Percentiles rank a stretch among this genome's conserved stretches.
These are phyloP conservation scores for Anodontia alba DNA, from an alignment of 2,888 invertebrate species.

Conservation along the genomic window DNA sequence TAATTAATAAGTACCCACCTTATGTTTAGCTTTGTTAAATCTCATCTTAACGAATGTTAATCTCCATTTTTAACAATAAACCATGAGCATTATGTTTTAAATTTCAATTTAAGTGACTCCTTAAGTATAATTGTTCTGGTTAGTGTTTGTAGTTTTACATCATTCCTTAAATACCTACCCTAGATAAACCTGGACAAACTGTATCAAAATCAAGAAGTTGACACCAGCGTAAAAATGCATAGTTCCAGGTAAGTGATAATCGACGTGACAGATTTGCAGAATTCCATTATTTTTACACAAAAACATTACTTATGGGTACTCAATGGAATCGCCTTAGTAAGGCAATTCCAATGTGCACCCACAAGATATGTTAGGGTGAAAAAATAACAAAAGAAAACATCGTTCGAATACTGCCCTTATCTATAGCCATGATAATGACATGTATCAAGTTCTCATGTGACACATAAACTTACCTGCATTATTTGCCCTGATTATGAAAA, in stretches of 20 bases:
- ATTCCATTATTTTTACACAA: no score
- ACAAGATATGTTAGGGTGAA: no score
- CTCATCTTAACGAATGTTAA: neutral
- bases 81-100: no score
- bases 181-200: neutral
- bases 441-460: neutral
- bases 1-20: neutral
- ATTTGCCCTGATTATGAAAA: neutral
- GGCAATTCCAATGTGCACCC: no score
- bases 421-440: neutral
- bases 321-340: no score
- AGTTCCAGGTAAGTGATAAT: no score
- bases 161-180: conserved; percentile 11
- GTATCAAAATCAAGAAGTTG: neutral
- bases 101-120: neutral
- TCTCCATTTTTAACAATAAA: no score
- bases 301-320: no score
- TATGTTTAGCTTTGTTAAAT: neutral
- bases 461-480: neutral
- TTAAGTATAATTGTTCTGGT: neutral
- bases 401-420: no score
- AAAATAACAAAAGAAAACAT: no score
- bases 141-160: conserved; percentile 5
- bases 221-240: neutral
- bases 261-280: no score